phyloP scores from a whole-genome alignment of 1,140 invertebrate genomes.

The Apocrypta bakeri region DNA sequence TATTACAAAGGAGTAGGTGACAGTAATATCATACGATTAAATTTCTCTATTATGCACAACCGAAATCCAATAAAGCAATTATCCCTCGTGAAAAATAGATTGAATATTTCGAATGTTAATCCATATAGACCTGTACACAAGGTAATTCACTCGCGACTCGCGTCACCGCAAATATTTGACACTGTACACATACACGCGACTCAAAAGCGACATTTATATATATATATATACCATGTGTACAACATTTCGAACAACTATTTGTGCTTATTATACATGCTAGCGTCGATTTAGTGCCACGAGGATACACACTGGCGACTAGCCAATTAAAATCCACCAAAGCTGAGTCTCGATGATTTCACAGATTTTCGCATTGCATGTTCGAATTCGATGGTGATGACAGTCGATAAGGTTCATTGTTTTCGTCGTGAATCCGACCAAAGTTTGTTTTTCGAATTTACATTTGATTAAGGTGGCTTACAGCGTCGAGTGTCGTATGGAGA shows the following conservation, averaged over 20 bases:
- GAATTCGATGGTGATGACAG: background rate
- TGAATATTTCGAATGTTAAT: background rate
- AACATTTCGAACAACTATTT: background rate
- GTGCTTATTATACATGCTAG: background rate
- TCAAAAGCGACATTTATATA: background rate
- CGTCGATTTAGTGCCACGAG: background rate
- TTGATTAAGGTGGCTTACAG: too few relatives aligned
- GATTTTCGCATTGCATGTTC: background rate
- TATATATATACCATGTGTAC: background rate
- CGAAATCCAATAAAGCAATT: background rate
- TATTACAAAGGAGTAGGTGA: too few relatives aligned
- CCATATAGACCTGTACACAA: background rate
- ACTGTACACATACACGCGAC: background rate
- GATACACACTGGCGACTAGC: background rate
- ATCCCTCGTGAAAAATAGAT: background rate
- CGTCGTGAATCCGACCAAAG: background rate
- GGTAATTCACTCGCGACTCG: background rate
- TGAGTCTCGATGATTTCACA: background rate
- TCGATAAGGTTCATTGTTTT: background rate
- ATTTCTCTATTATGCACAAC: too few relatives aligned
- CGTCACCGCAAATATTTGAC: conserved; percentile 39
- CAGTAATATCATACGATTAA: too few relatives aligned
- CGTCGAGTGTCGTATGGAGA: too few relatives aligned
- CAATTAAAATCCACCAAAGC: background rate
- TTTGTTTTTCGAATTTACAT: background rate